These are phyloP conservation scores for Rhipidura dahli DNA, from an alignment of 2,113 vertebrate species.

Conservation along the genomic window DNA sequence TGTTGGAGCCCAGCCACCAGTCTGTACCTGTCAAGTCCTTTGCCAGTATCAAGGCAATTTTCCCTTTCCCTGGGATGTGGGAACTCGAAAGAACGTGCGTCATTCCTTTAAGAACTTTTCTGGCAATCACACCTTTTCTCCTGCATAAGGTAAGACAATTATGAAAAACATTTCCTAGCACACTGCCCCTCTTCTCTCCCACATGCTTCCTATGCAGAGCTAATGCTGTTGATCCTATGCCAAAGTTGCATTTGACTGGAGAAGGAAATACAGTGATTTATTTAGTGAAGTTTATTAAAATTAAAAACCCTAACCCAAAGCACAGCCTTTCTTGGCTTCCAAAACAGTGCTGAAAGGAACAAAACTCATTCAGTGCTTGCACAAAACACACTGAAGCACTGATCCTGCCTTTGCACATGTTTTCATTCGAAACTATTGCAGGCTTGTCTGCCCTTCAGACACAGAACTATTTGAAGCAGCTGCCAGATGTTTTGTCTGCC, in stretches of 20 bases:
- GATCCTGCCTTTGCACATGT: constrained; percentile 51
- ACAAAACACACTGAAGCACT: background rate
- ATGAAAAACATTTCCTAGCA: background rate
- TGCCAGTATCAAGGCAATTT: background rate
- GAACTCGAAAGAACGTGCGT: background rate
- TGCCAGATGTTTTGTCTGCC: constrained; percentile 80
- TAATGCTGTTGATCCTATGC: background rate
- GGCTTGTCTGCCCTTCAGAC: constrained; percentile 72
- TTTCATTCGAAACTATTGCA: constrained; percentile 53
- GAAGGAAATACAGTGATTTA: constrained; percentile 4
- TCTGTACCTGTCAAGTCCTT: background rate
- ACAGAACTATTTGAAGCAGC: constrained; percentile 72
- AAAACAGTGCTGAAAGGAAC: background rate
- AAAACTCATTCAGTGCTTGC: background rate
- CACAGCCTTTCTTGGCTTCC: background rate
- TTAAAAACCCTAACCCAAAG: constrained; percentile 4
- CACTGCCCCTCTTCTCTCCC: background rate
- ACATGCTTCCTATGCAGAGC: background rate
- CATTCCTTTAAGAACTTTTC: background rate
- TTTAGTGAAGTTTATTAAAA: constrained; percentile 14
- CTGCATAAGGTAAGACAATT: background rate
- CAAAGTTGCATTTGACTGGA: background rate
- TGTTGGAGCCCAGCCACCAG: background rate
- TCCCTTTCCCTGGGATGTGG: background rate
- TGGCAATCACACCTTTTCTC: background rate